Evolutionary conservation across 1,140 invertebrate genomes (phyloP).

Genomic region (Pseudomyrmex cubaensis): DNA sequence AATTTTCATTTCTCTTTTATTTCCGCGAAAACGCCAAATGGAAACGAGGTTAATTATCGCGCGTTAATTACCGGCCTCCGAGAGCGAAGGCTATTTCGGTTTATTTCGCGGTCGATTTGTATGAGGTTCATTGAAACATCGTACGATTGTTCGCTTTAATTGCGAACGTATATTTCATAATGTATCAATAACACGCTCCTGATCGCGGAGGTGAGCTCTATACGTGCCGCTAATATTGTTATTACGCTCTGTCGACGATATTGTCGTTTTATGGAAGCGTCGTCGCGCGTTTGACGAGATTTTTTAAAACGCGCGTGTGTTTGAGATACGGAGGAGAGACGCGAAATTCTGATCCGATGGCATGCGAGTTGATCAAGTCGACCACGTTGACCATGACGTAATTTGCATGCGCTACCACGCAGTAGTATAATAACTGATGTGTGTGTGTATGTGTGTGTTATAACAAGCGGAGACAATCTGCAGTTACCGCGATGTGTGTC

Average conservation of each 20-base stretch:
- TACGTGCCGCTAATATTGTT: too few species aligned
- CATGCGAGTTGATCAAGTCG: constrained; percentile 59
- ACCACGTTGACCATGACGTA: constrained; percentile 50
- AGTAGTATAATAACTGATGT: constrained; percentile 50
- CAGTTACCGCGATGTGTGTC: constrained; percentile 2
- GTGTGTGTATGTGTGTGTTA: not conserved
- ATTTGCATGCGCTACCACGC: constrained; percentile 64
- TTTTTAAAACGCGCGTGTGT: constrained; percentile 11
- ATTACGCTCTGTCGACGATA: too few species aligned
- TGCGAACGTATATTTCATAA: constrained; percentile 18
- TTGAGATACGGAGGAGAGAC: not conserved
- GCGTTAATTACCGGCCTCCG: not conserved
- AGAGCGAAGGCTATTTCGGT: constrained; percentile 9
- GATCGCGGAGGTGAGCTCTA: not conserved
- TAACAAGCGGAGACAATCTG: constrained; percentile 59
- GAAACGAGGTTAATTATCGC: not conserved
- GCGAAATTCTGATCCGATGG: not conserved
- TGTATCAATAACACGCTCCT: constrained; percentile 25
- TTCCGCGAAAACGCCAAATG: not conserved
- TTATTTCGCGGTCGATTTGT: constrained; percentile 9
- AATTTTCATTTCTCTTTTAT: not conserved
- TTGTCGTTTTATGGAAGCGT: not conserved
- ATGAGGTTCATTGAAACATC: constrained; percentile 17
- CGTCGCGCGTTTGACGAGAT: not conserved
- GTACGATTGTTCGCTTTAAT: constrained; percentile 42